These are phyloP conservation scores for Tonatia bakeri DNA, from an alignment of 2,113 vertebrate genomes.

Conservation along the genomic window DNA sequence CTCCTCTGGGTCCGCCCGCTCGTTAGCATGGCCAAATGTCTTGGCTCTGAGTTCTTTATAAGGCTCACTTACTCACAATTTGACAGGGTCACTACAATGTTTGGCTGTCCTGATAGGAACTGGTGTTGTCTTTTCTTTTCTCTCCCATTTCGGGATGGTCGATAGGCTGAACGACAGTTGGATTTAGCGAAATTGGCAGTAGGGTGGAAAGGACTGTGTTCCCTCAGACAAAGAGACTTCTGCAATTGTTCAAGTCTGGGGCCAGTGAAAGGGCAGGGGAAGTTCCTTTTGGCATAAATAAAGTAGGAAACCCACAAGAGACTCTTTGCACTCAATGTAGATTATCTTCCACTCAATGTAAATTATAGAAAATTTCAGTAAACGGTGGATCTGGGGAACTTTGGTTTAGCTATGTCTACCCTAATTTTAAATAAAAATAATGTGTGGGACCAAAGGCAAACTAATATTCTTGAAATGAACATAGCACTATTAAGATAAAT, in stretches of 20 bases:
- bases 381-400: background rate
- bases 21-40: background rate
- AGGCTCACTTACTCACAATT: background rate
- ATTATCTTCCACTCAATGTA: background rate
- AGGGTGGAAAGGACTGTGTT: background rate
- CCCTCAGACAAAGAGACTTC: background rate
- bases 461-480: constrained; percentile 17
- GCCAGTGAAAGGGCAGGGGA: background rate
- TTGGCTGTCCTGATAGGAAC: background rate
- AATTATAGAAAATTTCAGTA: background rate
- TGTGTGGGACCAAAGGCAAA: background rate
- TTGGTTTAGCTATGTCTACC: background rate
- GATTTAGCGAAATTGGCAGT: background rate
- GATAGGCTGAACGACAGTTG: background rate
- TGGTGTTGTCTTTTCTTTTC: background rate
- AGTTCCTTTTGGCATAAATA: background rate
- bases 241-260: background rate
- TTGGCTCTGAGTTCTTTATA: background rate
- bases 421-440: constrained; percentile 27
- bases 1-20: background rate
- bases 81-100: background rate
- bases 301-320: background rate
- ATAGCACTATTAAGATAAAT: background rate
- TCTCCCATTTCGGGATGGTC: background rate
- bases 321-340: background rate